Evolutionary conservation across 1,140 invertebrate genomes (phyloP), one percentile per base, ranked within the genome.

Genomic region (Pristionchus pacificus): DNA sequence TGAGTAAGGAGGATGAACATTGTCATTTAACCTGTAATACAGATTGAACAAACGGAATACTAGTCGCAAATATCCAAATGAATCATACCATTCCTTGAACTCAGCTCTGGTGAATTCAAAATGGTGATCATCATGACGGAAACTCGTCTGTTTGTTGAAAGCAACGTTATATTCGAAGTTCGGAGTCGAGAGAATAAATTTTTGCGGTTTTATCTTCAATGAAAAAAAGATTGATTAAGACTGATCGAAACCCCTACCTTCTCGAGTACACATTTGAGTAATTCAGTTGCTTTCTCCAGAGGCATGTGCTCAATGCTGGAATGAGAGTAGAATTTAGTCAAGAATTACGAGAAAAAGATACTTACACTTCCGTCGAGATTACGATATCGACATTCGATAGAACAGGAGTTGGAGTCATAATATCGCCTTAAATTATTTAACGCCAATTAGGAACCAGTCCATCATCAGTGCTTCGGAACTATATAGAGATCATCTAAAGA

Each of bases 251-350:
- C 30, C 60, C 15, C 10, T 27, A 61, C 60, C 60, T 25, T 6
- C 6, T 6, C 32, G 62, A 70, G 19, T 70, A 33, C 29, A 49
- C 6, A 10, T 10, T 6, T 49, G 38, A 49, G 38, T 19, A 49
- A 19, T 6, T 6, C 38, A 49, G 38, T 70, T 13, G 71, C 71
- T 2, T 68, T 60, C 30, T 30, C 66, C 2, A 62, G 6, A 30
- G 71, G 31, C 27, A 73, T 73, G 38, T 73, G 71, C 60, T 73
- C 71, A 1, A 73, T 70, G n/a, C 71, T 73, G 58, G 38, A 65
- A 13, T 32, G 30, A 64, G 65, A 65, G 38, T 1, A n/a, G 10
- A n/a, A 6, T 30, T 3, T 33, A 1, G 58, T 29, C 2, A 19
- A 55, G 2, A 15, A 2, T 3, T 25, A 1, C 14, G 28, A 19